Evolutionary conservation across 2,113 vertebrate genomes (phyloP), one percentile per base, ranked within the genome.

Genomic region (Chloroceryle aenea): DNA sequence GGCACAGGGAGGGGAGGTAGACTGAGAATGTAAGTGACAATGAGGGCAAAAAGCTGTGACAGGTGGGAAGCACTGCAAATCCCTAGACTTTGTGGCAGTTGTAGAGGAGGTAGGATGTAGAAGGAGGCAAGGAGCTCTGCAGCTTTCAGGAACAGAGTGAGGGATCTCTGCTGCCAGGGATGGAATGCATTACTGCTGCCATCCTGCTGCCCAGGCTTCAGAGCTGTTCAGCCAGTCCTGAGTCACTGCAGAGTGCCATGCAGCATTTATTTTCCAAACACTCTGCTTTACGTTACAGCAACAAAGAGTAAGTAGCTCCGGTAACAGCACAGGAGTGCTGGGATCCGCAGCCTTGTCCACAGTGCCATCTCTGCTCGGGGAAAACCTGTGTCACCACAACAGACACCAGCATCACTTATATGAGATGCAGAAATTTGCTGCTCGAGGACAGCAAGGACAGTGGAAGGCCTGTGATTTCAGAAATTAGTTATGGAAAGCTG

Each of bases 401-500:
- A 71, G 83, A 14, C 29, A 63, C 17, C 64, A 66, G 32, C 56
- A 78, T 66, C 61, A 16, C n/a, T 80, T 74, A 19, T 8, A 32
- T 8, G 64, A 90, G 83, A 55, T 89, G 50, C 47, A 81, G 69
- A 0, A 0, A 47, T 89, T 86, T 78, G 64, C 66, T 87, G 83
- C 76, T 96, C 90, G 95, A 96, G 89, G 95, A 92, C 92, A 90
- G 50, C 74, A 90, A 93, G 81, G 94, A 91, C 79, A 77, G 23
- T 64, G 68, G 36, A 23, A 86, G 88, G 64, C 72, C 76, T 68
- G 52, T 81, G 58, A 72, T 90, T 93, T 96, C 85, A 89, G 80
- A 43, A 94, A 89, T 86, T 92, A 61, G 72, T 74, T 90, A 64
- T 56, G 56, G 73, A 96, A 97, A 92, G 75, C 93, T 88, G 90